Percentiles rank a stretch among this genome's conserved stretches.
These are phyloP conservation scores for Elephantulus edwardii DNA, from an alignment of 2,113 vertebrate species.

Conservation along the genomic window DNA sequence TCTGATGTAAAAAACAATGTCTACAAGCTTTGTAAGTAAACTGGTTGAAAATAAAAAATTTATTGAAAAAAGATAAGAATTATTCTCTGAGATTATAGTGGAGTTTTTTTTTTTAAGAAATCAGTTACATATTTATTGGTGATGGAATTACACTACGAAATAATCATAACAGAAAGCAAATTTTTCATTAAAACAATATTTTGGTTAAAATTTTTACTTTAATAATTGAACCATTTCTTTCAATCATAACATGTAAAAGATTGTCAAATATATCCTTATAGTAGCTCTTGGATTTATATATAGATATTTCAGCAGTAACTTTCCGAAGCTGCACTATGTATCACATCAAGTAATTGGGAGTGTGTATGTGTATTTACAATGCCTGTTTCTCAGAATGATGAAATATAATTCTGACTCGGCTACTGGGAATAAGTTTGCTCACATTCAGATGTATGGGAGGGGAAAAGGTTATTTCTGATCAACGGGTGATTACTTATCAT, in stretches of 20 bases:
- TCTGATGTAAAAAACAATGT: too few species aligned
- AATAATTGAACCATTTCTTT: conserved; percentile 35
- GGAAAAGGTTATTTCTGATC: conserved; percentile 50
- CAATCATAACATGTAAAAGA: conserved; percentile 27
- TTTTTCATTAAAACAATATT: too few species aligned
- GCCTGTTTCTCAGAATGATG: not conserved
- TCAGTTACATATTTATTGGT: conserved; percentile 50
- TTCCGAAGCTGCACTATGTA: not conserved
- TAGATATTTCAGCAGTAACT: not conserved
- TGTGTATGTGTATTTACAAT: not conserved
- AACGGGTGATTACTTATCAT: conserved; percentile 23
- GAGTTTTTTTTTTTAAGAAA: too few species aligned
- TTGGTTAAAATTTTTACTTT: conserved; percentile 18
- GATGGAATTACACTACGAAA: conserved; percentile 26
- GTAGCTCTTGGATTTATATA: not conserved
- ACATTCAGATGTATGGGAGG: not conserved
- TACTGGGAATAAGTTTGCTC: not conserved
- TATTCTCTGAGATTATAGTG: too few species aligned
- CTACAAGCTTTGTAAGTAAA: too few species aligned
- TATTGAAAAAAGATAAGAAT: too few species aligned
- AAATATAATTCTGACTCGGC: not conserved
- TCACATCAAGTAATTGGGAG: not conserved
- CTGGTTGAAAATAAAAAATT: too few species aligned
- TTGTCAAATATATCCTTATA: not conserved
- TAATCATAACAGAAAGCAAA: conserved; percentile 25